Evolutionary conservation across 2,888 invertebrate species (phyloP).

Genomic region (Scrobipalpa atriplicella): DNA sequence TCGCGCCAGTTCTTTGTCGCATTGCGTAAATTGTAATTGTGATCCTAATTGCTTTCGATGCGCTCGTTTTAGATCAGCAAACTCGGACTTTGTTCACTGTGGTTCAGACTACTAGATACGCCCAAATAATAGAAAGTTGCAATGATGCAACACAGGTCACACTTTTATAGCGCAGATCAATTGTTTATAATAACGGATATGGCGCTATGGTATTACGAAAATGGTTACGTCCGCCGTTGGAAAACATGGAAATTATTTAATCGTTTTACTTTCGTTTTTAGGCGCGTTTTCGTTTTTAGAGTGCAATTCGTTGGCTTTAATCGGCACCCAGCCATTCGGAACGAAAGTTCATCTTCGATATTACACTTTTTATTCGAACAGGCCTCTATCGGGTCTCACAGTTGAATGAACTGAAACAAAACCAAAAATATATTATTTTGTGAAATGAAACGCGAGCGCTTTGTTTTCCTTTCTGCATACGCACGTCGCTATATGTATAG

Average conservation of each 20-base stretch:
- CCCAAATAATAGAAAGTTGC: slow-evolving; percentile 57
- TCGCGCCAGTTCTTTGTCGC: slow-evolving; percentile 24
- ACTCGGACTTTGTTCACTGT: slow-evolving; percentile 31
- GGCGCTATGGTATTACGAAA: slow-evolving; percentile 44
- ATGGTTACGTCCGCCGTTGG: slow-evolving; percentile 40
- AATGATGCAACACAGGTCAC: slow-evolving; percentile 57
- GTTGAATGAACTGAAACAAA: slow-evolving; percentile 7
- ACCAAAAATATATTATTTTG: slow-evolving; percentile 16
- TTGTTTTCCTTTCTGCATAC: slow-evolving; percentile 13
- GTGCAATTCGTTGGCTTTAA: not conserved
- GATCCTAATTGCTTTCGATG: slow-evolving; percentile 38
- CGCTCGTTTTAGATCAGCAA: slow-evolving; percentile 39
- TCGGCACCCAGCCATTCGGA: not conserved
- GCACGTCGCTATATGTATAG: slow-evolving; percentile 41
- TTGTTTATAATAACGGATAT: slow-evolving; percentile 52
- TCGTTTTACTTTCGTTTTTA: slow-evolving; percentile 9
- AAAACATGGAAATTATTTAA: slow-evolving; percentile 36
- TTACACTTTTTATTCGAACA: not conserved
- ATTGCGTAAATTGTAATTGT: slow-evolving; percentile 26
- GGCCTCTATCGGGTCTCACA: not conserved
- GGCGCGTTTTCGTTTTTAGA: not conserved
- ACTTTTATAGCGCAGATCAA: slow-evolving; percentile 57
- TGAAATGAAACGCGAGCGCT: not conserved
- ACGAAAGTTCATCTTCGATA: not conserved
- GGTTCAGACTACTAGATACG: slow-evolving; percentile 36